Percentiles rank a stretch among this genome's conserved stretches.
These are phyloP conservation scores for Meta bourneti DNA, from an alignment of 2,888 invertebrate species.

Conservation along the genomic window DNA sequence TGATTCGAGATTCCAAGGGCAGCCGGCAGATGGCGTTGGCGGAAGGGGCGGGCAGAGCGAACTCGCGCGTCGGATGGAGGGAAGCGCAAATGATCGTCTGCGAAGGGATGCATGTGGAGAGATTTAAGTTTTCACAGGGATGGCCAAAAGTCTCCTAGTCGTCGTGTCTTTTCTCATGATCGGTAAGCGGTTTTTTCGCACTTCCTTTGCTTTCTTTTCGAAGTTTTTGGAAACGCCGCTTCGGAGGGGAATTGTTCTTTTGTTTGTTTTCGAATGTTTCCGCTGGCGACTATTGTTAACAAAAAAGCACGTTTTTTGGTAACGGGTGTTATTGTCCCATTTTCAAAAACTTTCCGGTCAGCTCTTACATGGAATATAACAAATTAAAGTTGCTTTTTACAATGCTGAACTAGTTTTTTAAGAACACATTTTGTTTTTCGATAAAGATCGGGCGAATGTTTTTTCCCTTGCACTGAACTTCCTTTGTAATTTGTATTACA, in stretches of 20 bases:
- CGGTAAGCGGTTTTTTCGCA: slow-evolving; percentile 43
- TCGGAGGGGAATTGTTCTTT: background rate
- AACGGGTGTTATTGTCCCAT: background rate
- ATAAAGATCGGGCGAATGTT: no score
- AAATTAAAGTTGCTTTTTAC: no score
- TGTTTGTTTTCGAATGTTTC: background rate
- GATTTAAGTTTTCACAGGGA: slow-evolving; percentile 56
- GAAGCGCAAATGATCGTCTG: slow-evolving; percentile 69
- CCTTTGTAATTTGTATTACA: no score
- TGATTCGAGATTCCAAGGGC: slow-evolving; percentile 68
- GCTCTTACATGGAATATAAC: background rate
- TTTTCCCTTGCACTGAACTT: no score
- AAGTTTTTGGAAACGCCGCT: no score
- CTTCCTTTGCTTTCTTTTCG: background rate
- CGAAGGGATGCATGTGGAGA: slow-evolving; percentile 62
- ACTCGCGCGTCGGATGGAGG: slow-evolving; percentile 45
- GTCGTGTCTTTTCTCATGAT: slow-evolving; percentile 46
- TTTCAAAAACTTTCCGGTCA: background rate
- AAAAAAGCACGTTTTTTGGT: background rate
- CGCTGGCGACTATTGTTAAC: no score
- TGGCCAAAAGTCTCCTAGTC: slow-evolving; percentile 64
- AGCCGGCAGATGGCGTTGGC: slow-evolving; percentile 55
- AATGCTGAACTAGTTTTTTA: no score
- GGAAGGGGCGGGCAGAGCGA: slow-evolving; percentile 28
- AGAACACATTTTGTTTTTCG: no score